phyloP scores from a whole-genome alignment of 2,888 invertebrate genomes.

The Aspidapion aeneum region DNA sequence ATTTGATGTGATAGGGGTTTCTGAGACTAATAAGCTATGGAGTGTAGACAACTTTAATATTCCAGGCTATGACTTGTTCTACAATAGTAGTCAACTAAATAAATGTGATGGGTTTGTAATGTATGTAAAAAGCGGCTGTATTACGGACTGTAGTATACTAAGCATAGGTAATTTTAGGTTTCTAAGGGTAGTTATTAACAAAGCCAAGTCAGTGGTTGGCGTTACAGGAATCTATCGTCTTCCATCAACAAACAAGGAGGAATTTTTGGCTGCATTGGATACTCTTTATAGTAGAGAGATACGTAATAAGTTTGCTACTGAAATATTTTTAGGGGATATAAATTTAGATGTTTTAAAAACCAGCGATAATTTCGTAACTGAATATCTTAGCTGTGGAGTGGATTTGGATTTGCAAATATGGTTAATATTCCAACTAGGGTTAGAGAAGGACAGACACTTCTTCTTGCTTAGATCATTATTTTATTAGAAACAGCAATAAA shows the following conservation, averaged over 20 bases:
- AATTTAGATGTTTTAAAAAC: not conserved
- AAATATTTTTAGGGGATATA: not conserved
- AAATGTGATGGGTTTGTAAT: constrained; percentile 1
- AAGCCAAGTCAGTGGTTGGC: not conserved
- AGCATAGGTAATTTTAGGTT: not conserved
- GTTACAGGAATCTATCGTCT: not conserved
- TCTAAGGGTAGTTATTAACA: not conserved
- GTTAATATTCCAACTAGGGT: no score
- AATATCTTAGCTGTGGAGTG: not conserved
- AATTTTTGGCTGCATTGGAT: not conserved
- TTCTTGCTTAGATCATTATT: not conserved
- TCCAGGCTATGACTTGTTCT: not conserved
- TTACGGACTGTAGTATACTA: not conserved
- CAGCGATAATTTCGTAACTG: not conserved
- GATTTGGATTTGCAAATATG: no score
- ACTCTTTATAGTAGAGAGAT: not conserved
- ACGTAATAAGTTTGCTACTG: not conserved
- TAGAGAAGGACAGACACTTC: no score
- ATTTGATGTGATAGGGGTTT: not conserved
- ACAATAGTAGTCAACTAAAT: not conserved
- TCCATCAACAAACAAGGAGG: not conserved
- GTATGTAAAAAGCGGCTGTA: not conserved
- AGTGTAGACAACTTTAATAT: not conserved
- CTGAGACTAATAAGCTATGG: not conserved
- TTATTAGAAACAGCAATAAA: not conserved